These are phyloP conservation scores for Heliconius eleuchia DNA, from an alignment of 1,140 invertebrate genomes.

Conservation along the genomic window DNA sequence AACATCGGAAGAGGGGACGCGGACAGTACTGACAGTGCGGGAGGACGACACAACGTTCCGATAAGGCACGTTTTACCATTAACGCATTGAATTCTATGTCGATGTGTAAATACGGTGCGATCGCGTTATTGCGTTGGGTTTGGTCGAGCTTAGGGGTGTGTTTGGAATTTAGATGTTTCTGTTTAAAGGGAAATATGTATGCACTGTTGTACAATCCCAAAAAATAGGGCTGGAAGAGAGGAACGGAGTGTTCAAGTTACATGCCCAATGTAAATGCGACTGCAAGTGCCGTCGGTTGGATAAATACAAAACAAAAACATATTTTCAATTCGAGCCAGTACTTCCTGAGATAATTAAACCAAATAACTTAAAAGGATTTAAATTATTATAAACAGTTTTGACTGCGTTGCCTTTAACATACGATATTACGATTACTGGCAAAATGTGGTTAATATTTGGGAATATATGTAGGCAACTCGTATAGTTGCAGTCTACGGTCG, in stretches of 20 bases:
- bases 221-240: no score
- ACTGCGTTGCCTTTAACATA: not conserved
- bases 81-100: constrained; percentile 13
- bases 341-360: no score
- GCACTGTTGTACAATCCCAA: no score
- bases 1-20: not conserved
- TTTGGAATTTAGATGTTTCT: constrained; percentile 1
- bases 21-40: not conserved
- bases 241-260: no score
- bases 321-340: no score
- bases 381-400: no score
- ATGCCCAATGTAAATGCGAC: no score
- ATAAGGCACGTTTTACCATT: constrained; percentile 22
- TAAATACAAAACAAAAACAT: no score
- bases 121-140: not conserved
- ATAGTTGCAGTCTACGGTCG: no score
- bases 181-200: not conserved
- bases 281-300: no score
- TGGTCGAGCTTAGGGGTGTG: not conserved
- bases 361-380: no score
- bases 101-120: not conserved
- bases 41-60: constrained; percentile 8
- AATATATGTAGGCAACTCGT: not conserved
- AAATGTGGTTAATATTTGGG: not conserved
- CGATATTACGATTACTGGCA: not conserved